These are phyloP conservation scores for Caerostris darwini DNA, from an alignment of 1,140 invertebrate genomes.

Conservation along the genomic window DNA sequence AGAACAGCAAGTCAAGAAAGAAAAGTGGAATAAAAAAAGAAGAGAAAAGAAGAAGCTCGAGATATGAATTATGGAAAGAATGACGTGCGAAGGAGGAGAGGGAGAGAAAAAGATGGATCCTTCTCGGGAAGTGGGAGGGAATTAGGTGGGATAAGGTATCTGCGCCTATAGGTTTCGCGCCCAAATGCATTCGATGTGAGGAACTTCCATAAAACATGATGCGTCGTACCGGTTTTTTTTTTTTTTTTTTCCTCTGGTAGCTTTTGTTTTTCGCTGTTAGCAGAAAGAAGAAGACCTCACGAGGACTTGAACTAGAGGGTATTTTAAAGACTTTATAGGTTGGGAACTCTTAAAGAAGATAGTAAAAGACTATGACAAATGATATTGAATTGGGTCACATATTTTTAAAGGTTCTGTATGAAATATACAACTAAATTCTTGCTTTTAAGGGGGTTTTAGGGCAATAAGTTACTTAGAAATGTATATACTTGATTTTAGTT, in stretches of 20 bases:
- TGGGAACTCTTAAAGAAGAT: neutral
- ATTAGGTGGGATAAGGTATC: slow-evolving; percentile 61
- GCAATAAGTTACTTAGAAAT: too few species aligned
- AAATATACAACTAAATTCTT: too few species aligned
- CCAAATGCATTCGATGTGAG: slow-evolving; percentile 63
- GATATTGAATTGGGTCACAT: neutral
- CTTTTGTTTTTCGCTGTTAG: slow-evolving; percentile 28
- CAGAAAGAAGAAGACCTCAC: neutral
- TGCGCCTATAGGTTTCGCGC: slow-evolving; percentile 56
- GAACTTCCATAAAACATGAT: slow-evolving; percentile 67
- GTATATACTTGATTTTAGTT: too few species aligned
- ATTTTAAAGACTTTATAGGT: neutral
- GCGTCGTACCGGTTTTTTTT: slow-evolving; percentile 7
- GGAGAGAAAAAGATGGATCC: slow-evolving; percentile 42
- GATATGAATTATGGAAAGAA: too few species aligned
- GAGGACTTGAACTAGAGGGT: neutral
- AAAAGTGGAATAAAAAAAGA: neutral
- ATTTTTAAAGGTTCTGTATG: neutral
- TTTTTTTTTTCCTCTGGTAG: neutral
- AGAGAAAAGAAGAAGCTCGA: too few species aligned
- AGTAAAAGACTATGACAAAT: neutral
- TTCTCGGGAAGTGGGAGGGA: slow-evolving; percentile 29
- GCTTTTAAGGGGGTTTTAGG: too few species aligned
- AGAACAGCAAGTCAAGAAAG: neutral
- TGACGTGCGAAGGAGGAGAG: too few species aligned